These are phyloP conservation scores for Habroteleia sp. DNA, from an alignment of 2,888 invertebrate species.

Conservation along the genomic window DNA sequence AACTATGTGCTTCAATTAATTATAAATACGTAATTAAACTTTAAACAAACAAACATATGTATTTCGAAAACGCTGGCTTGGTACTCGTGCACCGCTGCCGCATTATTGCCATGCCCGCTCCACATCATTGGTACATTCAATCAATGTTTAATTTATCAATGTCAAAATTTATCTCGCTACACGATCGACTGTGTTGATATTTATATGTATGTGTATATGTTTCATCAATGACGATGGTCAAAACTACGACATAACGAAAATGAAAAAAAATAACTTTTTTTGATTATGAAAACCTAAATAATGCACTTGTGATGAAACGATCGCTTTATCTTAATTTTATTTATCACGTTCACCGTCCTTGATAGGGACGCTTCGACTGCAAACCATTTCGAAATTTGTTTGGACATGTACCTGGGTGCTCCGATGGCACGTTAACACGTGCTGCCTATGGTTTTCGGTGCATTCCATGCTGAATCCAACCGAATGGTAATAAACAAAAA, in stretches of 20 bases:
- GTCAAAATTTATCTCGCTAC: slow-evolving; percentile 72
- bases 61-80: slow-evolving; percentile 75
- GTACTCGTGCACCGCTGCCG: slow-evolving; percentile 76
- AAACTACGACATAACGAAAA: slow-evolving; percentile 59
- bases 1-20: slow-evolving; percentile 41
- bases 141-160: slow-evolving; percentile 63
- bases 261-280: slow-evolving; percentile 25
- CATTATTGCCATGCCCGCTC: slow-evolving; percentile 74
- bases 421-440: slow-evolving; percentile 77
- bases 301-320: slow-evolving; percentile 62
- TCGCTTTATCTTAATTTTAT: slow-evolving; percentile 61
- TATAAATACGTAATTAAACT: slow-evolving; percentile 10
- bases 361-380: slow-evolving; percentile 71
- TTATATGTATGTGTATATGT: slow-evolving; percentile 62
- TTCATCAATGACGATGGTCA: slow-evolving; percentile 54
- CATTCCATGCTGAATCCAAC: slow-evolving; percentile 78
- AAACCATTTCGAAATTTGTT: slow-evolving; percentile 71
- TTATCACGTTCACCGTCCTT: slow-evolving; percentile 68
- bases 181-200: slow-evolving; percentile 66
- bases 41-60: slow-evolving; percentile 44
- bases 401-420: slow-evolving; percentile 81
- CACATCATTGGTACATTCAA: slow-evolving; percentile 38
- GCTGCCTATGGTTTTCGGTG: slow-evolving; percentile 79
- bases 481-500: slow-evolving; percentile 76
- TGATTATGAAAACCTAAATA: slow-evolving; percentile 50